A percentile compares a stretch with the other conserved stretches of the same genome.
Conservation (phyloP, 92 coral and sea anemone species). For the Zoanthus sansibaricus region DNA sequence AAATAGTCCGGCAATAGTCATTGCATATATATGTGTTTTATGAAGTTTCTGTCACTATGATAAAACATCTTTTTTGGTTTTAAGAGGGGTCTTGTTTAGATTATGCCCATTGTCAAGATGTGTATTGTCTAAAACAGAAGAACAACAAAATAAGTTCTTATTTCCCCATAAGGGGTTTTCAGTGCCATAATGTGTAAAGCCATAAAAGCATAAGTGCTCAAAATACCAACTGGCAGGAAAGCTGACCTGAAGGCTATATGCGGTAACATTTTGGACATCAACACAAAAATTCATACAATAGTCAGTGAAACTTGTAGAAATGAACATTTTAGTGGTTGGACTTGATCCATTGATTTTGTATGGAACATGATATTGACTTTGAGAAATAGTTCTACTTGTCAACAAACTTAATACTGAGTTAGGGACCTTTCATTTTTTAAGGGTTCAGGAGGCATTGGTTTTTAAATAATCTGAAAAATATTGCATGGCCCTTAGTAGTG, state of each 20-base stretch:
- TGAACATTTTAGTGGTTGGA: slow-evolving; percentile 34
- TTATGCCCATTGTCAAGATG: slow-evolving; percentile 32
- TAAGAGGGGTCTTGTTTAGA: neutral
- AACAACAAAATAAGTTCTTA: neutral
- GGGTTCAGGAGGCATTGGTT: neutral
- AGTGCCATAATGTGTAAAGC: neutral
- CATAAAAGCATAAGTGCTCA: neutral
- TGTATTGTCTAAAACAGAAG: neutral
- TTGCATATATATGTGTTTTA: slow-evolving; percentile 17
- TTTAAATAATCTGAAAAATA: neutral
- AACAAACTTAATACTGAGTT: slow-evolving; percentile 9
- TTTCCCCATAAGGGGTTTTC: neutral
- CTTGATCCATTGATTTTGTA: slow-evolving; percentile 22
- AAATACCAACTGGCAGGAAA: slow-evolving; percentile 29
- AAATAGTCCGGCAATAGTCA: slow-evolving; percentile 7
- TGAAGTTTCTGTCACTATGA: slow-evolving; percentile 19
- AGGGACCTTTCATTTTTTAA: neutral
- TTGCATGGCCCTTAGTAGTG: neutral
- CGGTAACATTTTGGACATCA: slow-evolving; percentile 12
- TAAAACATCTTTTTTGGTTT: slow-evolving; percentile 16
- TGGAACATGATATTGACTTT: slow-evolving; percentile 15
- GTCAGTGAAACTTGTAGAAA: slow-evolving; percentile 19
- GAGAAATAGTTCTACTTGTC: slow-evolving; percentile 36
- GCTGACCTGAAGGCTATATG: slow-evolving; percentile 13
- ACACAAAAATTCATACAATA: slow-evolving; percentile 35